Evolutionary conservation across 2,888 invertebrate species (phyloP).

Genomic region (Platerodrilus igneus): DNA sequence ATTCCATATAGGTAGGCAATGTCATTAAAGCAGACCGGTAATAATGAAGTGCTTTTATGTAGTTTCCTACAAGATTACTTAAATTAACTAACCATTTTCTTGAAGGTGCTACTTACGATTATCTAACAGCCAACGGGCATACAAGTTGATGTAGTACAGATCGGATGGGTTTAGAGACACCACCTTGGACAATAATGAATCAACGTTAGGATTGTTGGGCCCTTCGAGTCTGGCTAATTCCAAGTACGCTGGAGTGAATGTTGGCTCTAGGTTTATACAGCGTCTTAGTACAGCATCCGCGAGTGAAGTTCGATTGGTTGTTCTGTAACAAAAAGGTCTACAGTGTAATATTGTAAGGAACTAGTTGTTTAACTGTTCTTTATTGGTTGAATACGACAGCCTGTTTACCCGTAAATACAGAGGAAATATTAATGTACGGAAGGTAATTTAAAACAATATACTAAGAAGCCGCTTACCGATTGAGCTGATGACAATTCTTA

Average conservation of each 20-base stretch:
- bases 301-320: slow-evolving; percentile 61
- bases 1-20: slow-evolving; percentile 53
- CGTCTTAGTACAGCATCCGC: slow-evolving; percentile 64
- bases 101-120: slow-evolving; percentile 51
- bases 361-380: too few relatives aligned
- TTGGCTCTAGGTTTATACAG: slow-evolving; percentile 62
- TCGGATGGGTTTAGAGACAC: slow-evolving; percentile 63
- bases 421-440: too few relatives aligned
- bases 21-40: slow-evolving; percentile 54
- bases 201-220: slow-evolving; percentile 54
- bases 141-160: slow-evolving; percentile 66
- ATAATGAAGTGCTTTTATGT: slow-evolving; percentile 52
- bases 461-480: too few relatives aligned
- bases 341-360: too few relatives aligned
- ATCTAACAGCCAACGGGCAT: slow-evolving; percentile 66
- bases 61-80: slow-evolving; percentile 49
- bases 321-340: slow-evolving; percentile 54
- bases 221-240: slow-evolving; percentile 59
- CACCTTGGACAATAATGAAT: slow-evolving; percentile 57
- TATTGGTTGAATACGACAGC: too few relatives aligned
- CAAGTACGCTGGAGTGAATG: slow-evolving; percentile 65
- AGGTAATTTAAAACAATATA: too few relatives aligned
- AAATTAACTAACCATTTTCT: slow-evolving; percentile 5
- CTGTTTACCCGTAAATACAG: too few relatives aligned
- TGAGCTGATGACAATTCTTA: too few relatives aligned